phyloP scores from a whole-genome alignment of 2,113 vertebrate species.

The Ptychochromis oligacanthus region DNA sequence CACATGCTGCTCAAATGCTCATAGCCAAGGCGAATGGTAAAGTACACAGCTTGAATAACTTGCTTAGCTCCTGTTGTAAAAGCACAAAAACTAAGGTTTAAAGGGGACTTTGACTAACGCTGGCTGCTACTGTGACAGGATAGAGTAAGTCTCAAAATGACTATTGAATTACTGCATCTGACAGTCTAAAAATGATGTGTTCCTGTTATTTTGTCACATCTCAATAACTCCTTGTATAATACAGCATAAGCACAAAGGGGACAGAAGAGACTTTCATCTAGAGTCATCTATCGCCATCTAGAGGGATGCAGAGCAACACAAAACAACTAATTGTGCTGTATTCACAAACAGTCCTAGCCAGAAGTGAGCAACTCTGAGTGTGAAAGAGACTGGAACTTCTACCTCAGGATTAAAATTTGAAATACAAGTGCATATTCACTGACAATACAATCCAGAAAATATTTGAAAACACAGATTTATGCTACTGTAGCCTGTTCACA shows the following conservation, averaged over 20 bases:
- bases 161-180: neutral
- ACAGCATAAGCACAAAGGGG: neutral
- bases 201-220: neutral
- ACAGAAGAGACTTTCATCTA: neutral
- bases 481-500: neutral
- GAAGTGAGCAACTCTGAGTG: neutral
- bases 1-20: neutral
- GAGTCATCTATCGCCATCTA: constrained; percentile 50
- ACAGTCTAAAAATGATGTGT: too few species aligned
- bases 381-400: neutral
- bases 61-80: neutral
- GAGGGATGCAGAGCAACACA: constrained; percentile 14
- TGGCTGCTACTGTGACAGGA: neutral
- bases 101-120: neutral
- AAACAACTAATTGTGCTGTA: neutral
- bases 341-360: too few species aligned
- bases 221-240: neutral
- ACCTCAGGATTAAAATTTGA: neutral
- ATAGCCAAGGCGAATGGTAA: neutral
- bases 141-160: neutral
- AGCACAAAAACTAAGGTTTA: neutral
- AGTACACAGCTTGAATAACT: neutral
- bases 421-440: neutral
- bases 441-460: neutral
- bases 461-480: neutral